phyloP scores from a whole-genome alignment of 2,113 vertebrate species.

The Ochotona princeps region DNA sequence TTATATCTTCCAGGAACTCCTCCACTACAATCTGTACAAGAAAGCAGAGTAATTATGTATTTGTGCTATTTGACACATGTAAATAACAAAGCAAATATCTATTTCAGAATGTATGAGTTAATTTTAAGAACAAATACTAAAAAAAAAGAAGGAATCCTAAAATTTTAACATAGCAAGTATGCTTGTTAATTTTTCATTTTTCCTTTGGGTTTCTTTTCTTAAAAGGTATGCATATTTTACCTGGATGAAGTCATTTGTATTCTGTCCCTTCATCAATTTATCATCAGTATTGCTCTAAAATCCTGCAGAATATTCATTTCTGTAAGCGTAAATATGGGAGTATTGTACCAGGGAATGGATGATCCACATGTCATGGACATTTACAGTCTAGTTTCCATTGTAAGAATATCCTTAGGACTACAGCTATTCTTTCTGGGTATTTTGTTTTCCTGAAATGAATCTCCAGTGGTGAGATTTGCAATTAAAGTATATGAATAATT shows the following conservation, averaged over 20 bases:
- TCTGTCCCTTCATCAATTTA: neutral
- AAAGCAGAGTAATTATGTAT: neutral
- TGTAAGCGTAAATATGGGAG: neutral
- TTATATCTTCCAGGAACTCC: slow-evolving; percentile 91
- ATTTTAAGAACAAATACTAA: neutral
- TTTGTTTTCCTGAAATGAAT: neutral
- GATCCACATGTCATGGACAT: neutral
- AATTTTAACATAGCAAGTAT: neutral
- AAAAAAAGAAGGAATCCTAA: neutral
- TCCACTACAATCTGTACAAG: slow-evolving; percentile 87
- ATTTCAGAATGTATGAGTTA: neutral
- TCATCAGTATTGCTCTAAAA: neutral
- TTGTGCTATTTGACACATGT: neutral
- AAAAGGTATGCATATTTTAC: neutral
- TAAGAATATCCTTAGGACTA: neutral
- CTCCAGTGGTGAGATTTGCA: slow-evolving; percentile 4
- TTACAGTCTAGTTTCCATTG: neutral
- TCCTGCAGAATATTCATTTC: neutral
- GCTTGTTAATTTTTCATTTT: neutral
- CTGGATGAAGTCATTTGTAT: neutral
- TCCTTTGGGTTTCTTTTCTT: neutral
- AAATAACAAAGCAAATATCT: slow-evolving; percentile 8
- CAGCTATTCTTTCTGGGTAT: neutral
- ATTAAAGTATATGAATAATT: neutral
- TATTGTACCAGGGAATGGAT: neutral